A percentile compares a stretch with the other conserved stretches of the same genome.
Conservation (phyloP, 2,113 vertebrate genomes). For the Bubo blakistoni region DNA sequence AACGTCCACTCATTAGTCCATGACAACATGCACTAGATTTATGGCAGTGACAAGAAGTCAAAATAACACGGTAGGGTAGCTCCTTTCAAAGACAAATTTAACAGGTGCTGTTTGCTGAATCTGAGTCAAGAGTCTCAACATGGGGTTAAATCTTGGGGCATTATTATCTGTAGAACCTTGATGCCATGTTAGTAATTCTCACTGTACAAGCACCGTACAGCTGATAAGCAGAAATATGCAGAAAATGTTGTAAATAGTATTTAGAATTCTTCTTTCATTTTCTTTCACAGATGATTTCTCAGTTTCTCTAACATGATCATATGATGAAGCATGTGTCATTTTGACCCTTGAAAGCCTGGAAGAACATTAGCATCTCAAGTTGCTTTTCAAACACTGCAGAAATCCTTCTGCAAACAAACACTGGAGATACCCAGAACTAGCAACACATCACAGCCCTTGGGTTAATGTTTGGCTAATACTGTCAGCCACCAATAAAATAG, state of each 20-base stretch:
- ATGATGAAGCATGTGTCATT: neutral
- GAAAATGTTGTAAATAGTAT: neutral
- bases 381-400: constrained; percentile 1
- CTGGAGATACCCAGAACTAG: neutral
- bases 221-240: neutral
- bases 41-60: neutral
- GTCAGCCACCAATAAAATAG: neutral
- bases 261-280: neutral
- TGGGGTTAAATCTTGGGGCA: neutral
- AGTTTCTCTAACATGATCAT: neutral
- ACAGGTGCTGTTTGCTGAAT: neutral
- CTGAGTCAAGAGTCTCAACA: constrained; percentile 15
- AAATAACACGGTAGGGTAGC: neutral
- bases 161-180: neutral
- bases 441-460: neutral
- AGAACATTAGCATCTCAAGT: neutral
- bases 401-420: neutral
- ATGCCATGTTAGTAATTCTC: neutral
- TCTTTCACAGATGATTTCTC: neutral
- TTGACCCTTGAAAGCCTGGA: constrained; percentile 20
- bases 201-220: neutral
- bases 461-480: neutral
- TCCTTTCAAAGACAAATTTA: constrained; percentile 46
- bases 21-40: neutral
- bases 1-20: neutral